phyloP scores from a whole-genome alignment of 2,113 vertebrate genomes.

The Eubucco bourcierii region DNA sequence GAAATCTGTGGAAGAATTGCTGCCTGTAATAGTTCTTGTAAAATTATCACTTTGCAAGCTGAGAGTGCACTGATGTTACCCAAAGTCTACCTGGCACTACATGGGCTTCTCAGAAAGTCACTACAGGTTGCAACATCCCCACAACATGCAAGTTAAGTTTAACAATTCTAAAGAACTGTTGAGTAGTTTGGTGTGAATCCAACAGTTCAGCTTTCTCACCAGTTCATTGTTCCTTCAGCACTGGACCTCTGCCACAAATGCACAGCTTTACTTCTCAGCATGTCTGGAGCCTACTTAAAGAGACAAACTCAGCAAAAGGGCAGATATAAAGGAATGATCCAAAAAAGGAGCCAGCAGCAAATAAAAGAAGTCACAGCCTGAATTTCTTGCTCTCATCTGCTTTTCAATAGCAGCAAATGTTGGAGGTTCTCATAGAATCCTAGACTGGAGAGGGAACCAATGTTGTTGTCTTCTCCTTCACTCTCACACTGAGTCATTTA shows the following conservation, averaged over 20 bases:
- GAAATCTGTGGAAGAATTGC: not conserved
- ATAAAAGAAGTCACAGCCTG: not conserved
- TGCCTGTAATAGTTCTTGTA: not conserved
- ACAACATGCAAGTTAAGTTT: not conserved
- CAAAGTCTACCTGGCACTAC: not conserved
- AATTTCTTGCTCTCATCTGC: not conserved
- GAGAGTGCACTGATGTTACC: not conserved
- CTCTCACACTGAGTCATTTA: not conserved
- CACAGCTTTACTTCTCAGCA: slow-evolving; percentile 2
- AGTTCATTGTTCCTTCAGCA: slow-evolving; percentile 5
- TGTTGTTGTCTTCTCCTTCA: not conserved
- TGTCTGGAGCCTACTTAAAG: not conserved
- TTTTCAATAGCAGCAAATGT: not conserved
- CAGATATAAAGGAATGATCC: not conserved
- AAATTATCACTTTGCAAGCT: not conserved
- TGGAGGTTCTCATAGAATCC: not conserved
- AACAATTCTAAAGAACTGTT: not conserved
- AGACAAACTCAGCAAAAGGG: not conserved
- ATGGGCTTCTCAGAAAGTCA: not conserved
- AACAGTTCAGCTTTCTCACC: slow-evolving; percentile 18
- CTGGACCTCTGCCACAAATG: slow-evolving; percentile 17
- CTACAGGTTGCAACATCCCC: not conserved
- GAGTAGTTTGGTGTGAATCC: slow-evolving; percentile 12
- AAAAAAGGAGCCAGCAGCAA: not conserved
- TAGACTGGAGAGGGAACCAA: not conserved